A percentile compares a stretch with the other conserved stretches of the same genome.
These are phyloP conservation scores for Microctenopoma steveboyesi DNA, from an alignment of 2,797 vertebrate genomes.

Conservation along the genomic window DNA sequence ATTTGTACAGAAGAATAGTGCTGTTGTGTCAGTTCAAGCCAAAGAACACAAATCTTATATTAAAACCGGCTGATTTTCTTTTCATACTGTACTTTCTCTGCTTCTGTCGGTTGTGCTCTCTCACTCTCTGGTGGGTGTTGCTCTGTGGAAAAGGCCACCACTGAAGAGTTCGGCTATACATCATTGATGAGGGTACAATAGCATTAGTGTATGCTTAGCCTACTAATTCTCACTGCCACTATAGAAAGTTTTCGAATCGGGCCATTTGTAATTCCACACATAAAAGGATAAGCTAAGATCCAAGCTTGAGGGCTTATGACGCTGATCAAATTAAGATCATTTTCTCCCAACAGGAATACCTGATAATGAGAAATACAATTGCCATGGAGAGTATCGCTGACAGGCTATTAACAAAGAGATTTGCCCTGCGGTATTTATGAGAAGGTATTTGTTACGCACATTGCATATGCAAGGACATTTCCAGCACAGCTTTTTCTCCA, in stretches of 20 bases:
- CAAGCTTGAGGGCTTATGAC: slow-evolving; percentile 63
- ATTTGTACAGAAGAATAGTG: slow-evolving; percentile 70
- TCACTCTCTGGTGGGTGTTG: slow-evolving; percentile 50
- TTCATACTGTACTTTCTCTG: slow-evolving; percentile 63
- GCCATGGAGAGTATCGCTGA: slow-evolving; percentile 54
- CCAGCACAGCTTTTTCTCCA: slow-evolving; percentile 37
- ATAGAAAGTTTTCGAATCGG: slow-evolving; percentile 75
- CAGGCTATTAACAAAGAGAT: slow-evolving; percentile 69
- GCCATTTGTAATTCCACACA: slow-evolving; percentile 72
- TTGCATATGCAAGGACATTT: slow-evolving; percentile 43
- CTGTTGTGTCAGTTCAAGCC: slow-evolving; percentile 57
- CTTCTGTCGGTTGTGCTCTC: slow-evolving; percentile 45
- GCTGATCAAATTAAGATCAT: slow-evolving; percentile 76
- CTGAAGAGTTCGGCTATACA: slow-evolving; percentile 74
- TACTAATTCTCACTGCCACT: slow-evolving; percentile 74
- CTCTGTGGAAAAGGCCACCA: slow-evolving; percentile 68
- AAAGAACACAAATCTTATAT: slow-evolving; percentile 79
- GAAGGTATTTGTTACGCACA: slow-evolving; percentile 46
- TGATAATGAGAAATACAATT: slow-evolving; percentile 70
- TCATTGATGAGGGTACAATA: slow-evolving; percentile 81
- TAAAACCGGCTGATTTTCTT: slow-evolving; percentile 77
- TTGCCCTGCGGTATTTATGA: slow-evolving; percentile 49
- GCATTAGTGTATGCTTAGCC: slow-evolving; percentile 76
- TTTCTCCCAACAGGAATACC: slow-evolving; percentile 70
- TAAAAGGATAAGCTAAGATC: slow-evolving; percentile 75